These are phyloP conservation scores for Carterocephalus palaemon DNA, from an alignment of 2,888 invertebrate genomes.

Conservation along the genomic window DNA sequence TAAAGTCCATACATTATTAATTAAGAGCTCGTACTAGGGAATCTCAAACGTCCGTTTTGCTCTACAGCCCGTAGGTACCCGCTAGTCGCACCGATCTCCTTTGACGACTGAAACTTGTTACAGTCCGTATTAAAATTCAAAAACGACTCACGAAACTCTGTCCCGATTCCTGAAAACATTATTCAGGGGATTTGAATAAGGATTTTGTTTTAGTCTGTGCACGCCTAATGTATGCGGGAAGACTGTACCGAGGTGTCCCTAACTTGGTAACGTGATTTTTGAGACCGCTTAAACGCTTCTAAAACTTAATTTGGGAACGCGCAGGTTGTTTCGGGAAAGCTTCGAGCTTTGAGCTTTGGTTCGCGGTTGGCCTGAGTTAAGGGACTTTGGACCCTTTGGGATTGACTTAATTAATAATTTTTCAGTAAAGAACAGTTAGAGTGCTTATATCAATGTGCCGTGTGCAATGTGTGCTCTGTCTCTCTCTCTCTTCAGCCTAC, in stretches of 20 bases:
- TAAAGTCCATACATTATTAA: too few species aligned
- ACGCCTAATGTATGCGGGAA: conserved; percentile 70
- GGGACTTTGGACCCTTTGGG: background rate
- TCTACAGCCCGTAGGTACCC: conserved; percentile 37
- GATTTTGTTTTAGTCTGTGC: conserved; percentile 71
- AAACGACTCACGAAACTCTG: conserved; percentile 73
- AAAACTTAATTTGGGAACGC: conserved; percentile 56
- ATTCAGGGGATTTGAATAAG: conserved; percentile 78
- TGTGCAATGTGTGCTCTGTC: too few species aligned
- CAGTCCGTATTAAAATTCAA: conserved; percentile 78
- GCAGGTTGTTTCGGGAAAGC: conserved; percentile 13
- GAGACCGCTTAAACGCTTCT: conserved; percentile 71
- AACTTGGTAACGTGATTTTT: conserved; percentile 74
- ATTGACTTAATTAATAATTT: background rate
- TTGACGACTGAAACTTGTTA: conserved; percentile 76
- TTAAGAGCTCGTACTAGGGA: too few species aligned
- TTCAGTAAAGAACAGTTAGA: too few species aligned
- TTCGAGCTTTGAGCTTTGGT: background rate
- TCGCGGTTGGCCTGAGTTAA: too few species aligned
- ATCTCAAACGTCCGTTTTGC: conserved; percentile 43
- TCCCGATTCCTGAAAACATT: conserved; percentile 75
- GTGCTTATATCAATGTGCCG: too few species aligned
- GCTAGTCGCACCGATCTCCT: conserved; percentile 66
- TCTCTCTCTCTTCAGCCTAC: too few species aligned
- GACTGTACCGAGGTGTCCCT: conserved; percentile 49